phyloP scores from a whole-genome alignment of 2,888 invertebrate species.

The Caenorhabditis sp. region DNA sequence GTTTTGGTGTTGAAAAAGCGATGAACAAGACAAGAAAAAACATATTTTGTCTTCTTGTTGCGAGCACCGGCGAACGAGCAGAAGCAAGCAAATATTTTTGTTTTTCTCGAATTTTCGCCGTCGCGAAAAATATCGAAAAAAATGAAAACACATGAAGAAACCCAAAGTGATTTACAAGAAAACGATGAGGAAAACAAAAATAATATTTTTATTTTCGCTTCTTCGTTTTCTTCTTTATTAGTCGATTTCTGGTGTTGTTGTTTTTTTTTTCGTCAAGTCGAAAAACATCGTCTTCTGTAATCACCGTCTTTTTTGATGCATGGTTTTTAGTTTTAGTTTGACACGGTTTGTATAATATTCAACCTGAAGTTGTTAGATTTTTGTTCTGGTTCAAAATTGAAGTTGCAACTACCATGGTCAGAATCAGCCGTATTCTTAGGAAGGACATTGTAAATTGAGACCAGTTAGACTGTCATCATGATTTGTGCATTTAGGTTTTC shows the following conservation, averaged over 20 bases:
- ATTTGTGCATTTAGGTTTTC: no score
- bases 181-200: constrained; percentile 1
- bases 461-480: no score
- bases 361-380: no score
- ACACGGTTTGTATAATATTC: no score
- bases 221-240: neutral
- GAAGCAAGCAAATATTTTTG: neutral
- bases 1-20: neutral
- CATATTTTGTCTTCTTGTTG: constrained; percentile 1
- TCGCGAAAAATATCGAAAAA: constrained; percentile 1
- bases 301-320: neutral
- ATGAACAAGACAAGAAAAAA: neutral
- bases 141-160: constrained; percentile 1
- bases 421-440: no score
- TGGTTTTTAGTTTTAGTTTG: no score
- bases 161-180: constrained; percentile 1
- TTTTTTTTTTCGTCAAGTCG: neutral
- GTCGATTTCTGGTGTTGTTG: neutral
- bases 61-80: neutral
- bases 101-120: constrained; percentile 1
- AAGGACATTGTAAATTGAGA: no score
- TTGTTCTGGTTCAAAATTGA: no score
- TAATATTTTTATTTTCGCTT: constrained; percentile 1
- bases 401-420: no score
- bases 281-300: neutral